These are phyloP conservation scores for Umimayanthus kanabou DNA, from an alignment of 92 coral and sea anemone genomes.

Conservation along the genomic window DNA sequence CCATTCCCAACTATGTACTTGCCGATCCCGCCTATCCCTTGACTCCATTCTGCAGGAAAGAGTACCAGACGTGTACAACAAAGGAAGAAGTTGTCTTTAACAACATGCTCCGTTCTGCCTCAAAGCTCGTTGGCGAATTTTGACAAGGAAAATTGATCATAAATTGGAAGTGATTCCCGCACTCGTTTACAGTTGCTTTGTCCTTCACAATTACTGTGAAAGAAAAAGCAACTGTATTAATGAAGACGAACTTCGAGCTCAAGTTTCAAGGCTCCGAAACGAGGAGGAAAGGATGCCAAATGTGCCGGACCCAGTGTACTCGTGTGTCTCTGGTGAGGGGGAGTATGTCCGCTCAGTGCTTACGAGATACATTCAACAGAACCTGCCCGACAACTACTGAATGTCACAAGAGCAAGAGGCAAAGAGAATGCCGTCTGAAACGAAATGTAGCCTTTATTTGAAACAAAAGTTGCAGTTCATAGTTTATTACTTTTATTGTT, in stretches of 20 bases:
- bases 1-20: constrained; percentile 41
- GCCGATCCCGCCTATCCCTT: constrained; percentile 46
- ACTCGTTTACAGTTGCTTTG: constrained; percentile 38
- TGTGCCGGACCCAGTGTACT: constrained; percentile 48
- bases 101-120: constrained; percentile 24
- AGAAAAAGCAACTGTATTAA: constrained; percentile 24
- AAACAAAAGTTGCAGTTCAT: no score
- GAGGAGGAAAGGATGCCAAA: constrained; percentile 47
- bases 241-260: constrained; percentile 48
- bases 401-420: neutral
- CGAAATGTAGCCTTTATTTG: no score
- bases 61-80: constrained; percentile 40
- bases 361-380: constrained; percentile 48
- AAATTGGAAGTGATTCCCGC: neutral
- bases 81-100: constrained; percentile 48
- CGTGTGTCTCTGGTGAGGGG: constrained; percentile 41
- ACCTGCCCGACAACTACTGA: constrained; percentile 50
- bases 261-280: constrained; percentile 37
- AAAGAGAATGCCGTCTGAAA: no score
- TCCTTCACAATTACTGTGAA: constrained; percentile 45
- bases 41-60: constrained; percentile 41
- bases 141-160: constrained; percentile 3
- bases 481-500: no score
- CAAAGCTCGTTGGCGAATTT: constrained; percentile 46
- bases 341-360: constrained; percentile 48